phyloP scores from a whole-genome alignment of 1,140 invertebrate species.

The Drosophila teissieri region DNA sequence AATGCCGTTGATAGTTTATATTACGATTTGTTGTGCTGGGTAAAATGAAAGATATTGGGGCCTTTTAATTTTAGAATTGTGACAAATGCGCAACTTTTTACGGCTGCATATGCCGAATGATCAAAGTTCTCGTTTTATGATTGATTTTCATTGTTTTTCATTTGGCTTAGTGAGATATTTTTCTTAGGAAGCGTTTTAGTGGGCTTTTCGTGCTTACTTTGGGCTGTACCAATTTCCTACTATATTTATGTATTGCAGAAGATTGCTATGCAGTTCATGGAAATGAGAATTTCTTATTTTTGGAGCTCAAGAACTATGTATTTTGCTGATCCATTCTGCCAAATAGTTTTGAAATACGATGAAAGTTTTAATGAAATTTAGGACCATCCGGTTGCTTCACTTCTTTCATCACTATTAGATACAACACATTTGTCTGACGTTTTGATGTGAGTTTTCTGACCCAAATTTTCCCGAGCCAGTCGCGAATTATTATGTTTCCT shows the following conservation, averaged over 20 bases:
- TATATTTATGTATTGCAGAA: no score
- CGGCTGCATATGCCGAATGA: conserved; percentile 35
- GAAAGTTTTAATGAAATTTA: background rate
- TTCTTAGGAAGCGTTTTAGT: background rate
- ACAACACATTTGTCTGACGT: no score
- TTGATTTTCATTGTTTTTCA: conserved; percentile 45
- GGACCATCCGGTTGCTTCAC: no score
- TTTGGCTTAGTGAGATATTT: conserved; percentile 18
- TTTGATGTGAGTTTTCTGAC: background rate
- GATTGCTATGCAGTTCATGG: no score
- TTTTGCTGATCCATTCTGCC: background rate
- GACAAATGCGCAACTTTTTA: conserved; percentile 53
- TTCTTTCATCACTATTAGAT: no score
- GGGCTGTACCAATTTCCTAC: background rate
- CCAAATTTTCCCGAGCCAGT: background rate
- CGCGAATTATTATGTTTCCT: conserved; percentile 7
- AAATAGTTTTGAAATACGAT: no score
- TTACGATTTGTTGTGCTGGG: conserved; percentile 51
- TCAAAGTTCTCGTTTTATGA: conserved; percentile 33
- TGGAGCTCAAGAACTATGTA: background rate
- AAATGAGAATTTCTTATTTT: background rate
- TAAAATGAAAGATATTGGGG: conserved; percentile 25
- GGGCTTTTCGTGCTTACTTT: conserved; percentile 1
- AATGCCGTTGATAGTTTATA: conserved; percentile 81
- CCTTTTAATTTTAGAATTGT: conserved; percentile 52